Base-by-base conservation (phyloP, 2,113 vertebrate genomes). In the Struthidea cinerea region DNA sequence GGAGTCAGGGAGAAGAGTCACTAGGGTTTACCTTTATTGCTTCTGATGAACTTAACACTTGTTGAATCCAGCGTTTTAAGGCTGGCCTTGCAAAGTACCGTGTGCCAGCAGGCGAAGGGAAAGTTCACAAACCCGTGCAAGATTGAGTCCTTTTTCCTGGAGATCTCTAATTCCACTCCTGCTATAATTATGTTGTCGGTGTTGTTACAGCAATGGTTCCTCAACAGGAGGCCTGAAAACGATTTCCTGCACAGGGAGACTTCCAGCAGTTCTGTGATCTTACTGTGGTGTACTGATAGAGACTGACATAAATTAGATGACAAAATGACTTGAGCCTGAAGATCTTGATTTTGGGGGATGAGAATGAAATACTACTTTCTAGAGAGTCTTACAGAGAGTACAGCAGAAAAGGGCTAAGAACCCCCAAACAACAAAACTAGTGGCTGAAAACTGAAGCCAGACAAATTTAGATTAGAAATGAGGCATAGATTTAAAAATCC, bases 381-480 rank as follows among this genome's bases (percentile, higher is more conserved):
- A 47, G 44, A 44, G 24, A 30, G 23, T 68, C 41, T 52, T 63
- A n/a, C 3, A 63, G 55, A 68, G 6, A n/a, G 7, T 12, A 16
- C 22, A 59, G 39, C 30, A 30, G 23, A 46, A 60, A 49, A 73
- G 9, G 10, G 21, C 18, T 60, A 3, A 75, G 85, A 49, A 16
- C 2, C 2, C 1, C 42, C 8, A 15, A 28, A 10, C 1, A 18
- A 10, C 4, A 11, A 64, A 61, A 5, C 1, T 33, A 55, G 24
- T 32, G 33, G 13, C 42, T 93, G 70, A 63, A 87, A 79, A 35
- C 41, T 85, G 49, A 88, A 87, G n/a, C 27, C 16, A 26, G 52
- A 37, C 10, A 46, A 57, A 57, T 42, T 69, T 53, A 26, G 12
- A 16, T 50, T 76, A 82, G 50, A 55, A 90, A 57, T 39, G 2